Base-by-base conservation (phyloP, 2,888 invertebrate species). In the Notocelia uddmanniana region DNA sequence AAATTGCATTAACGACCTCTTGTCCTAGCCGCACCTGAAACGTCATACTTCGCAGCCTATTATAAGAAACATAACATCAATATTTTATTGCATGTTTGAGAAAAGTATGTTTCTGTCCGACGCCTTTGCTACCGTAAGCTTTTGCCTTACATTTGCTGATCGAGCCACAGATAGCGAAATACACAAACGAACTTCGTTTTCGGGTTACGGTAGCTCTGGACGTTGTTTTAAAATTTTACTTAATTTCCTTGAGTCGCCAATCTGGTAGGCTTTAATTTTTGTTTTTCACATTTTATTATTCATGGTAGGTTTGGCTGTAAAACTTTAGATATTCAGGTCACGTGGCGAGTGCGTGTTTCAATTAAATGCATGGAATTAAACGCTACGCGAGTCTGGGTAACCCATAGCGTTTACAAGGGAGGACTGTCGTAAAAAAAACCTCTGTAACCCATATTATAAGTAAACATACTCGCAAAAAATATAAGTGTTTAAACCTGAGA, bases 291-390 rank as follows among this genome's bases (percentile, higher is more conserved):
- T 67, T 66, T 71, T 60, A 71, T 59, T 71, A 70, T 70, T 70
- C 71, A 71, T 67, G 60, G 58, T 45, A 52, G 66, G 66, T 23
- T 26, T 60, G 66, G 31, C 59, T 59, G 71, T 71, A 67, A 66
- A 71, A 71, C 19, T 67, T 31, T 86, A 85, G 80, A 80, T 80
- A 88, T 89, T 83, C 88, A 82, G 76, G 76, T 76, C 73, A 77
- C 81, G 86, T 80, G 69, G 73, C 60, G 73, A 76, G 83, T 80
- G 83, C 87, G 86, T 84, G 86, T 86, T 88, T 85, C 87, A 87
- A 88, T 88, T 88, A 88, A 82, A 87, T 78, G 78, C 75, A 76
- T 23, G 70, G 72, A 77, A 79, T 80, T 78, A 79, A 79, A 77
- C 60, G 70, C 54, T 58, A 67, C 69, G 67, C 69, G 68, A 76